Evolutionary conservation across 2,113 vertebrate genomes (phyloP).

Genomic region (Microtus ochrogaster): DNA sequence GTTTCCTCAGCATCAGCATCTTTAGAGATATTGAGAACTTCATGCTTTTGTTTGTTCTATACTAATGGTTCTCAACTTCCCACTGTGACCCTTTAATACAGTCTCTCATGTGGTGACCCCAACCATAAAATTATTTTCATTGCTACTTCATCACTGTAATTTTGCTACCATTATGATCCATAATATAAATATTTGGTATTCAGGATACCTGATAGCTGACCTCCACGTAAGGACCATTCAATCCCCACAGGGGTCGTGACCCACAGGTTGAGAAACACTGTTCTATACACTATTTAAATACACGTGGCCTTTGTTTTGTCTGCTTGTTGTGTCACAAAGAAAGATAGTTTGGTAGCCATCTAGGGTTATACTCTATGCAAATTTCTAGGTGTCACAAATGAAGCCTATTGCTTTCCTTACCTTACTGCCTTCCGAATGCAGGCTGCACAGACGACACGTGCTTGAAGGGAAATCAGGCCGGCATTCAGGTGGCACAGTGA

Average conservation of each 20-base stretch:
- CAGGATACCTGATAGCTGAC: not conserved
- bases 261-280: not conserved
- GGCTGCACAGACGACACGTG: not conserved
- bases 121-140: not conserved
- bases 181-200: not conserved
- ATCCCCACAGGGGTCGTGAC: not conserved
- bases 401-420: constrained; percentile 10
- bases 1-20: constrained; percentile 31
- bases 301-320: not conserved
- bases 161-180: not conserved
- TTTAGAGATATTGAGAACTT: constrained; percentile 40
- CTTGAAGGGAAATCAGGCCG: constrained; percentile 23
- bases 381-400: constrained; percentile 40
- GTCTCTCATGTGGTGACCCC: not conserved
- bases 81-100: not conserved
- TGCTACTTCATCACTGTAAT: not conserved
- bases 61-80: not conserved
- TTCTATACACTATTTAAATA: not conserved
- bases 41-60: not conserved
- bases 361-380: not conserved
- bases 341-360: not conserved
- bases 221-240: not conserved
- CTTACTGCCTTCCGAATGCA: not conserved
- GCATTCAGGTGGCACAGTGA: not conserved
- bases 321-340: not conserved